Base-by-base conservation (phyloP, 2,888 invertebrate species). In the Orthosia incerta region DNA sequence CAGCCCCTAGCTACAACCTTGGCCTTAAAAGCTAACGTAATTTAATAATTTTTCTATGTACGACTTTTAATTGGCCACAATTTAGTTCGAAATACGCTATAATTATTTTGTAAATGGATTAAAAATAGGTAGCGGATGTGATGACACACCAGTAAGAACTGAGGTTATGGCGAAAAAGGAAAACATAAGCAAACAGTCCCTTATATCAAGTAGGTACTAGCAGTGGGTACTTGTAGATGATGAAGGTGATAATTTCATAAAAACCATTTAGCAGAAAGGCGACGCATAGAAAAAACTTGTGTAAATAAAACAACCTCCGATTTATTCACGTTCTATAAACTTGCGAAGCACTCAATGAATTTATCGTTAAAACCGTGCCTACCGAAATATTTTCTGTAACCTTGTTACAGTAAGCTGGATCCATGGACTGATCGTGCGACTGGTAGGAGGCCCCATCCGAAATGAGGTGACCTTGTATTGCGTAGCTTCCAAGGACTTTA, bases 391-490 rank as follows among this genome's bases (percentile, higher is more conserved):
- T 84, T 87, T 85, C 82, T 82, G 85, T 90, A 91, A 91, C 90
- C 92, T 92, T 90, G 91, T 88, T 88, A 88, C 87, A 85, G 82
- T 88, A 87, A 90, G 86, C 86, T 80, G 82, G 88, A 88, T 92
- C 88, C 83, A 76, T 84, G 85, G 85, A 91, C 90, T 77, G 86
- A 88, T 93, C 90, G 90, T 83, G 78, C 87, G 89, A 91, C 88
- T 88, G 80, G 89, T 92, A 87, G 89, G 82, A 87, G 89, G 82
- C 79, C 81, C 76, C 82, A 86, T 82, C 85, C 62, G 77, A 79
- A 89, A 86, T 89, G 89, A 91, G 91, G 91, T 88, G 91, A 91
- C 94, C 93, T 94, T 93, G 92, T 87, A 86, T 86, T 86, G 85
- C 84, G 84, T 88, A 84, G 82, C 87, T 87, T 86, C 88, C 91